These are phyloP conservation scores for Phasia obesa DNA, from an alignment of 2,888 invertebrate genomes.

Conservation along the genomic window DNA sequence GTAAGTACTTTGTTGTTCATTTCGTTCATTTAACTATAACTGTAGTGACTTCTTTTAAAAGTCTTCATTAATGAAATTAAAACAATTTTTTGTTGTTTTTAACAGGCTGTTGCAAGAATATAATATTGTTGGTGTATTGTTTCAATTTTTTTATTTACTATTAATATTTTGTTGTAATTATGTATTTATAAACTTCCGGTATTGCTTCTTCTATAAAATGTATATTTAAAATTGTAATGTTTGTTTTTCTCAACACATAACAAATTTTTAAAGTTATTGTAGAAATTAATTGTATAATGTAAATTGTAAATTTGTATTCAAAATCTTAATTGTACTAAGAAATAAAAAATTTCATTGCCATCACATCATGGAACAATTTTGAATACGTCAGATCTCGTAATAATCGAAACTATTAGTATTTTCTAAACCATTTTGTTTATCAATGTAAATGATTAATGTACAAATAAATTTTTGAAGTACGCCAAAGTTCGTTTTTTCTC, in stretches of 20 bases:
- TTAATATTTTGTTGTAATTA: slow-evolving; percentile 2
- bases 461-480: too few species aligned
- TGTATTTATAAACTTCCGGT: background rate
- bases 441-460: background rate
- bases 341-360: background rate
- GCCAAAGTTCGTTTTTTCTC: too few species aligned
- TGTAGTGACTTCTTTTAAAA: background rate
- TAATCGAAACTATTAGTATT: slow-evolving; percentile 16
- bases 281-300: too few species aligned
- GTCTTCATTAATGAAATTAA: slow-evolving; percentile 27
- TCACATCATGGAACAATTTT: background rate
- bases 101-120: slow-evolving; percentile 46
- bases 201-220: slow-evolving; percentile 2
- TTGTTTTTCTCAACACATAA: too few species aligned
- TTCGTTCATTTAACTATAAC: slow-evolving; percentile 41
- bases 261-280: too few species aligned
- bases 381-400: background rate
- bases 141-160: slow-evolving; percentile 28
- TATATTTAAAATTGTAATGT: slow-evolving; percentile 15
- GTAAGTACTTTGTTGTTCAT: slow-evolving; percentile 76
- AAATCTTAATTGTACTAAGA: background rate
- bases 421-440: slow-evolving; percentile 50
- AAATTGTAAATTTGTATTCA: background rate
- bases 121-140: slow-evolving; percentile 53
- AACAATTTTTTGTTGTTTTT: slow-evolving; percentile 50